These are phyloP conservation scores for Mylabris sibirica DNA, from an alignment of 2,888 invertebrate genomes.

Conservation along the genomic window DNA sequence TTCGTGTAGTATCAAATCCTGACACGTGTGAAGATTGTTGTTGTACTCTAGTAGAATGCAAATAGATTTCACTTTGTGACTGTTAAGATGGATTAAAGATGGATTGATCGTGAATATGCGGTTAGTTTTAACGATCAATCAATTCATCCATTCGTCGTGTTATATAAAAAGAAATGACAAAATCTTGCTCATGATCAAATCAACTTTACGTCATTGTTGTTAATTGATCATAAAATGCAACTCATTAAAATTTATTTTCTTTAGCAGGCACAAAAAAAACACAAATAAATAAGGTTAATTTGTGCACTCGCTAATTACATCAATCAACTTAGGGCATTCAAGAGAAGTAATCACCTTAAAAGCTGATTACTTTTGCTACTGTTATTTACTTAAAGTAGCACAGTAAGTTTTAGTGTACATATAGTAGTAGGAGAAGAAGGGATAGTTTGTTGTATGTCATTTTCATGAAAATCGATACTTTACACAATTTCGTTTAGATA, in stretches of 20 bases:
- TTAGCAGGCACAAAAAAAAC: background rate
- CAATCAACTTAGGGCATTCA: background rate
- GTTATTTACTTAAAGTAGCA: background rate
- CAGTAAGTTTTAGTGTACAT: background rate
- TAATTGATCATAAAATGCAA: slow-evolving; percentile 4
- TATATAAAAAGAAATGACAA: no score
- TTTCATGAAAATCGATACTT: background rate
- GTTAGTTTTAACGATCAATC: slow-evolving; percentile 5
- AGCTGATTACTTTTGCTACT: background rate
- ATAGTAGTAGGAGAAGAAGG: background rate
- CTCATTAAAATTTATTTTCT: slow-evolving; percentile 1
- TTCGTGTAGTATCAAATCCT: slow-evolving; percentile 19
- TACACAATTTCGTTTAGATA: background rate
- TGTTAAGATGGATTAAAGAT: background rate
- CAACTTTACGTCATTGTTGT: background rate
- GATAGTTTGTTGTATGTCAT: background rate
- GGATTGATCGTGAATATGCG: background rate
- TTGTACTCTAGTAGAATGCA: slow-evolving; percentile 26
- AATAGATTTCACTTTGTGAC: slow-evolving; percentile 16
- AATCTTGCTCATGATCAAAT: background rate
- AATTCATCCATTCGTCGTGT: background rate
- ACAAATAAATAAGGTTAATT: background rate
- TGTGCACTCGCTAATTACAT: background rate
- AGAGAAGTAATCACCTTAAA: slow-evolving; percentile 2
- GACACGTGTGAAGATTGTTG: slow-evolving; percentile 25